Evolutionary conservation across 2,797 vertebrate genomes (phyloP).

Genomic region (Paedocypris micromegethes): DNA sequence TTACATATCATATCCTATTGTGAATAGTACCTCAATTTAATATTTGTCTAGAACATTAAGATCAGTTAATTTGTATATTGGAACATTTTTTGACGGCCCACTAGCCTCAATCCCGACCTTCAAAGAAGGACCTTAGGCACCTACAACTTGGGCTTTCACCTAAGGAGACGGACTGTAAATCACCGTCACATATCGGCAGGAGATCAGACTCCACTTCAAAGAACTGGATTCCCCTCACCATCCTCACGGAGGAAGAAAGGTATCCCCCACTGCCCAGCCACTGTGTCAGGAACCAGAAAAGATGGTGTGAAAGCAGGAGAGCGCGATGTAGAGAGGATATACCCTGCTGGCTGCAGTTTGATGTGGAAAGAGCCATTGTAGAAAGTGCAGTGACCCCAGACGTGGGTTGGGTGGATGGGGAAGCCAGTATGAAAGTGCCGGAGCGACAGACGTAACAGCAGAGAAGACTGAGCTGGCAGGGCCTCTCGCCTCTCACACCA

Average conservation of each 20-base stretch:
- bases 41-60: too few species aligned
- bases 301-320: conserved; percentile 7
- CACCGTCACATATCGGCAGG: conserved; percentile 29
- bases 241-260: conserved; percentile 12
- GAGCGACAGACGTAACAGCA: conserved; percentile 22
- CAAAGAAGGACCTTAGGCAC: background rate
- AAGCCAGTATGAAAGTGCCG: conserved; percentile 31
- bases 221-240: conserved; percentile 13
- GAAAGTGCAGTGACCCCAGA: conserved; percentile 36
- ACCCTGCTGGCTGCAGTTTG: conserved; percentile 41
- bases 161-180: conserved; percentile 42
- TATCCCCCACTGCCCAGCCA: conserved; percentile 9
- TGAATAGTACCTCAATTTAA: too few species aligned
- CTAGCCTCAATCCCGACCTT: background rate
- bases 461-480: conserved; percentile 2
- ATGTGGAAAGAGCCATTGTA: conserved; percentile 43
- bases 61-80: too few species aligned
- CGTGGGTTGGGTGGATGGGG: conserved; percentile 7
- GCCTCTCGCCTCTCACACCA: conserved; percentile 31
- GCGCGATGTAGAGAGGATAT: conserved; percentile 12
- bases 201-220: conserved; percentile 46
- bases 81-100: too few species aligned
- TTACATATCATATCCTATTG: too few species aligned
- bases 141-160: conserved; percentile 7
- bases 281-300: conserved; percentile 18